Percentiles rank a stretch among this genome's conserved stretches.
These are phyloP conservation scores for Mythimna pallens DNA, from an alignment of 2,888 invertebrate genomes.

Conservation along the genomic window DNA sequence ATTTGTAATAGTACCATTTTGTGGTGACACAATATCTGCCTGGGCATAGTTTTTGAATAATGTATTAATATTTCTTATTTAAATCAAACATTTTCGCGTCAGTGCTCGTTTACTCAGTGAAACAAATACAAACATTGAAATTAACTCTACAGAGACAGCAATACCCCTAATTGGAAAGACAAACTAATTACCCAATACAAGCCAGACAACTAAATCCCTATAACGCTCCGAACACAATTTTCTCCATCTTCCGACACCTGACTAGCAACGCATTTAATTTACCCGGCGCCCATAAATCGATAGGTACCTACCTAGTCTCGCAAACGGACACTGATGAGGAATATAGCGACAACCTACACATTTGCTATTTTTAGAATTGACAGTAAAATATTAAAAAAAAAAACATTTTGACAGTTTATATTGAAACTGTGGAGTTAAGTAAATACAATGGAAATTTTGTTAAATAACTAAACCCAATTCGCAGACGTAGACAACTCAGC, in stretches of 20 bases:
- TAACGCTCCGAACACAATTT: conserved; percentile 32
- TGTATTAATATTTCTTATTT: not conserved
- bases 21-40: too few relatives aligned
- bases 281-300: conserved; percentile 67
- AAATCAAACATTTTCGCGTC: not conserved
- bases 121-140: conserved; percentile 9
- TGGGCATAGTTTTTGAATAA: too few relatives aligned
- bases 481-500: too few relatives aligned
- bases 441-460: not conserved
- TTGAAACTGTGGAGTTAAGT: not conserved
- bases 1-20: too few relatives aligned
- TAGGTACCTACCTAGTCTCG: conserved; percentile 60
- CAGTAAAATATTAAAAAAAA: not conserved
- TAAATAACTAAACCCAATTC: not conserved
- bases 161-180: conserved; percentile 34
- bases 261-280: conserved; percentile 60
- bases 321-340: conserved; percentile 64
- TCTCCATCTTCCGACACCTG: conserved; percentile 27
- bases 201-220: conserved; percentile 25
- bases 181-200: conserved; percentile 49
- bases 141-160: conserved; percentile 8
- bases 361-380: not conserved
- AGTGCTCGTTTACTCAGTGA: not conserved
- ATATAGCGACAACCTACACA: not conserved
- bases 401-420: not conserved